phyloP scores from a whole-genome alignment of 2,797 vertebrate species.

The Halcyon smyrnensis region DNA sequence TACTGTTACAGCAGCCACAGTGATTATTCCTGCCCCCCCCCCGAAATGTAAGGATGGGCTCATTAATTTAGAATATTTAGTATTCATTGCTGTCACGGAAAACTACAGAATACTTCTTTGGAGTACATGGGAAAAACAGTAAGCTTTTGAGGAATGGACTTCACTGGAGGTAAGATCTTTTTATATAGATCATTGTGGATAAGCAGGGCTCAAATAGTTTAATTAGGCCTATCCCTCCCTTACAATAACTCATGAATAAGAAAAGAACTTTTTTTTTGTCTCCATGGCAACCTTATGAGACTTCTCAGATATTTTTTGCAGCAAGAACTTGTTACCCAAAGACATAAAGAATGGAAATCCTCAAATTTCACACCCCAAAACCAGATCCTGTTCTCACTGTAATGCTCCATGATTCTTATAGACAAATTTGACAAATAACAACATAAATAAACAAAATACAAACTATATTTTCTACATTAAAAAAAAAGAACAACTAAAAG shows the following conservation, averaged over 20 bases:
- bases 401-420: neutral
- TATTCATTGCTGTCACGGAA: constrained; percentile 3
- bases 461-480: neutral
- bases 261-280: constrained; percentile 39
- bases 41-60: neutral
- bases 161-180: constrained; percentile 39
- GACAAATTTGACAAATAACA: neutral
- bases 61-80: constrained; percentile 26
- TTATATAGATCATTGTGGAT: constrained; percentile 42
- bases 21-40: neutral
- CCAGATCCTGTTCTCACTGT: neutral
- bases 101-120: neutral
- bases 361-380: neutral
- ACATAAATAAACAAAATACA: neutral
- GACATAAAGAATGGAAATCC: neutral
- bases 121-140: neutral
- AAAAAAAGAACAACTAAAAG: neutral
- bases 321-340: neutral
- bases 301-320: constrained; percentile 10
- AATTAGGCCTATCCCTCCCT: constrained; percentile 40
- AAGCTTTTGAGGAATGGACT: constrained; percentile 52
- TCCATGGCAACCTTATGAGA: constrained; percentile 27
- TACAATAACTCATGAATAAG: constrained; percentile 65
- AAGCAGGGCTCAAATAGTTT: constrained; percentile 48
- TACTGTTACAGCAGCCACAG: neutral